phyloP scores from a whole-genome alignment of 1,140 invertebrate species.

The Laupala kohalensis region DNA sequence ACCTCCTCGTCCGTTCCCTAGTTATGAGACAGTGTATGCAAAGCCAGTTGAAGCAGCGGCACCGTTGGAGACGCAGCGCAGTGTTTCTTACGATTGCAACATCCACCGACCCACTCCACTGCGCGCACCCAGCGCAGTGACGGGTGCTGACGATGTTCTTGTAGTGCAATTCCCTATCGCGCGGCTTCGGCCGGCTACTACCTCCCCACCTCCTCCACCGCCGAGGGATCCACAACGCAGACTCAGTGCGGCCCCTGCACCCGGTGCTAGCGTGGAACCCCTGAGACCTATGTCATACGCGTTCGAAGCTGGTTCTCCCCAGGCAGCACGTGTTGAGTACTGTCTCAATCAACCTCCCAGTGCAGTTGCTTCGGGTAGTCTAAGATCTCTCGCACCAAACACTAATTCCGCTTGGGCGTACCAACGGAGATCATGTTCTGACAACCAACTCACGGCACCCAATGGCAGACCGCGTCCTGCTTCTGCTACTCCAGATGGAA shows the following conservation, averaged over 20 bases:
- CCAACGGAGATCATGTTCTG: not conserved
- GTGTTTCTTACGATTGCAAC: constrained; percentile 22
- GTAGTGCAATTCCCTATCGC: constrained; percentile 9
- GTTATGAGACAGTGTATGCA: not conserved
- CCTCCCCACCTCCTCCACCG: constrained; percentile 50
- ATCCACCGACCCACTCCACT: constrained; percentile 9
- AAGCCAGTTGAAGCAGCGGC: not conserved
- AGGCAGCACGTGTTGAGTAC: constrained; percentile 11
- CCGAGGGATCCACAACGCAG: constrained; percentile 48
- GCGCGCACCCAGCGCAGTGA: not conserved
- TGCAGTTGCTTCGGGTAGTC: not conserved
- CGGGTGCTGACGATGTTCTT: not conserved
- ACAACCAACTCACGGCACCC: constrained; percentile 4
- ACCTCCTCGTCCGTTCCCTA: not conserved
- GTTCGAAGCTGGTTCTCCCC: constrained; percentile 25
- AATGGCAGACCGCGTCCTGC: constrained; percentile 29
- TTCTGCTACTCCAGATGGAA: constrained; percentile 37
- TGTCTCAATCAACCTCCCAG: not conserved
- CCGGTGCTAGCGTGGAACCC: constrained; percentile 19
- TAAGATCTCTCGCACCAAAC: not conserved
- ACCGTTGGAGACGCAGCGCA: constrained; percentile 3
- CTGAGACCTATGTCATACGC: constrained; percentile 33
- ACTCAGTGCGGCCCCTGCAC: constrained; percentile 26
- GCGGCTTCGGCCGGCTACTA: not conserved
- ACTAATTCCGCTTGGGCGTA: not conserved